Conservation (phyloP, 2,113 vertebrate genomes). For the Verasper variegatus region DNA sequence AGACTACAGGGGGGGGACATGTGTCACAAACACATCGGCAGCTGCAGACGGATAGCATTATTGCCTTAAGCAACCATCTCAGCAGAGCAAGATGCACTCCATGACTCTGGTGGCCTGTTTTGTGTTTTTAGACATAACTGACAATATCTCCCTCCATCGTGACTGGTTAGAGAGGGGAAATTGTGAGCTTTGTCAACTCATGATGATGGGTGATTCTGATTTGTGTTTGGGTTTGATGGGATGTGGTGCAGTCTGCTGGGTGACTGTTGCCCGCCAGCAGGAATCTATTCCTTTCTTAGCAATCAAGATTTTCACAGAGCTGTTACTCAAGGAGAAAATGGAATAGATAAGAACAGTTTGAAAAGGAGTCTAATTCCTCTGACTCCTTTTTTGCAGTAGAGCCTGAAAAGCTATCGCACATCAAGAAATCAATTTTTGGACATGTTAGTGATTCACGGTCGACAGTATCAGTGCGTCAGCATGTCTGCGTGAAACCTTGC, state of each 20-base stretch:
- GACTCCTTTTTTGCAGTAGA: constrained; percentile 28
- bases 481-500: constrained; percentile 26
- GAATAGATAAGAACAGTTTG: constrained; percentile 48
- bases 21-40: constrained; percentile 58
- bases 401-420: constrained; percentile 52
- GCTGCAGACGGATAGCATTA: constrained; percentile 58
- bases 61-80: constrained; percentile 60
- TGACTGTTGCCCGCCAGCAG: constrained; percentile 24
- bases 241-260: constrained; percentile 12
- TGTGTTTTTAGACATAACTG: constrained; percentile 43
- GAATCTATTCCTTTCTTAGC: constrained; percentile 33
- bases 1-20: constrained; percentile 57
- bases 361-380: constrained; percentile 44
- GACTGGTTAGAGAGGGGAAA: constrained; percentile 41
- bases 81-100: constrained; percentile 37
- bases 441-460: constrained; percentile 51
- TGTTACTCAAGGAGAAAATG: constrained; percentile 52
- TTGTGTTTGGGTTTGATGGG: constrained; percentile 13
- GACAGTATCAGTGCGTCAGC: constrained; percentile 43
- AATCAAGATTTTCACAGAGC: constrained; percentile 37
- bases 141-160: constrained; percentile 36
- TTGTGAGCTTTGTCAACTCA: constrained; percentile 25
- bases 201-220: constrained; percentile 33
- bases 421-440: constrained; percentile 45
- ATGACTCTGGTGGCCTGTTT: constrained; percentile 36